A percentile compares a stretch with the other conserved stretches of the same genome.
These are phyloP conservation scores for Mimachlamys varia DNA, from an alignment of 2,888 invertebrate genomes.

Conservation along the genomic window DNA sequence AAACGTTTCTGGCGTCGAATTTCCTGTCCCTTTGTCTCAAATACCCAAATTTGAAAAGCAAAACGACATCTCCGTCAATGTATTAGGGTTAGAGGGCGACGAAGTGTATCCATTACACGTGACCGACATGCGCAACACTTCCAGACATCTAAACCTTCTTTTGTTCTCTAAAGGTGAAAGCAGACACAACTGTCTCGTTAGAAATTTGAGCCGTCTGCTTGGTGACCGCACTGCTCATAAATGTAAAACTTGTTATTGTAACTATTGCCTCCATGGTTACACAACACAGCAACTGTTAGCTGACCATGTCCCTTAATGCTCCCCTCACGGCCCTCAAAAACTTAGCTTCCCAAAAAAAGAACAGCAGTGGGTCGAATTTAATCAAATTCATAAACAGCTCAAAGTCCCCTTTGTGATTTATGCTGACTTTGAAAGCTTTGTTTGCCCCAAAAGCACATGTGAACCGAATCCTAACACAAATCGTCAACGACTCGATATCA, in stretches of 20 bases:
- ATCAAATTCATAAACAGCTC: slow-evolving; percentile 46
- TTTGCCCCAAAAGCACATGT: slow-evolving; percentile 22
- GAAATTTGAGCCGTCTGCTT: slow-evolving; percentile 47
- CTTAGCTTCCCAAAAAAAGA: slow-evolving; percentile 50
- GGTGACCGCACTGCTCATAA: slow-evolving; percentile 46
- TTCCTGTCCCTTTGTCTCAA: slow-evolving; percentile 32
- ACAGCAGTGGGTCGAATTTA: slow-evolving; percentile 49
- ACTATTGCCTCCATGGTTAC: slow-evolving; percentile 51
- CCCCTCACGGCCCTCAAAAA: slow-evolving; percentile 51
- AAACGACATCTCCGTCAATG: slow-evolving; percentile 49
- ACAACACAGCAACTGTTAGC: slow-evolving; percentile 41
- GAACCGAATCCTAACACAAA: slow-evolving; percentile 14
- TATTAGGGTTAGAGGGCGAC: slow-evolving; percentile 41
- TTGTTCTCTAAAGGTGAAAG: not conserved
- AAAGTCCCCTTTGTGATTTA: slow-evolving; percentile 47
- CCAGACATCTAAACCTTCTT: slow-evolving; percentile 1
- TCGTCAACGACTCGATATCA: slow-evolving; percentile 37
- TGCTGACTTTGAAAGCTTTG: slow-evolving; percentile 48
- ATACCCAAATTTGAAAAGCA: slow-evolving; percentile 41
- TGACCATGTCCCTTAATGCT: slow-evolving; percentile 48
- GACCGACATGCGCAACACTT: slow-evolving; percentile 23
- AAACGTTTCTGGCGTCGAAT: too few species aligned
- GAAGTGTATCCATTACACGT: slow-evolving; percentile 44
- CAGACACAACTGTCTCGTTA: slow-evolving; percentile 45
- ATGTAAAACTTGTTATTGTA: slow-evolving; percentile 48